phyloP scores from a whole-genome alignment of 2,797 vertebrate genomes.

The Gallirallus australis region DNA sequence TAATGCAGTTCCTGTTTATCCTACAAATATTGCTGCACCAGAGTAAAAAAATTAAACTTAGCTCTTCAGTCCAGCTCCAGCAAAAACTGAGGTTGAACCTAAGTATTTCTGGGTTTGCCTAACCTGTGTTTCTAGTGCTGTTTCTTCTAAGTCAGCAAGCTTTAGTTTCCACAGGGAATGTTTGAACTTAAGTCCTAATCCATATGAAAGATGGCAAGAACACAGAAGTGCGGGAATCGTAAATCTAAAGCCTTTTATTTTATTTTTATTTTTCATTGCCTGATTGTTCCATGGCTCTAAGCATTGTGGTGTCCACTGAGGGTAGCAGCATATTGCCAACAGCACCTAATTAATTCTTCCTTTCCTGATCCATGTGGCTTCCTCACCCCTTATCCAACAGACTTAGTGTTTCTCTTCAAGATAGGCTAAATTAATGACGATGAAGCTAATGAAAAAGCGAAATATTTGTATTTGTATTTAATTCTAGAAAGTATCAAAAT shows the following conservation, averaged over 20 bases:
- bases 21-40: background rate
- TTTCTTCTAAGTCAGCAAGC: slow-evolving; percentile 54
- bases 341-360: slow-evolving; percentile 49
- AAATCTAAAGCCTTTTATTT: slow-evolving; percentile 49
- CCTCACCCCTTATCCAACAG: background rate
- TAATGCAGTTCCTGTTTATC: background rate
- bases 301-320: slow-evolving; percentile 10
- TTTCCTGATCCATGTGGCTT: background rate
- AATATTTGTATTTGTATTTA: background rate
- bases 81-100: background rate
- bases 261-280: slow-evolving; percentile 24
- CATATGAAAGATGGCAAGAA: background rate
- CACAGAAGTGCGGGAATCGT: background rate
- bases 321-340: background rate
- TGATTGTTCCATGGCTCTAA: slow-evolving; percentile 35
- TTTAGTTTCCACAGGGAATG: slow-evolving; percentile 26
- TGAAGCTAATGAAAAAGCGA: background rate
- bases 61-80: background rate
- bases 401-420: slow-evolving; percentile 4
- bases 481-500: background rate
- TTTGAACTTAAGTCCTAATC: slow-evolving; percentile 62
- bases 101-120: slow-evolving; percentile 12
- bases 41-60: background rate
- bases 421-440: background rate
- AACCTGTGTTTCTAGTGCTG: slow-evolving; percentile 34